Conservation (phyloP, 2,888 invertebrate species). For the Homarus gammarus region DNA sequence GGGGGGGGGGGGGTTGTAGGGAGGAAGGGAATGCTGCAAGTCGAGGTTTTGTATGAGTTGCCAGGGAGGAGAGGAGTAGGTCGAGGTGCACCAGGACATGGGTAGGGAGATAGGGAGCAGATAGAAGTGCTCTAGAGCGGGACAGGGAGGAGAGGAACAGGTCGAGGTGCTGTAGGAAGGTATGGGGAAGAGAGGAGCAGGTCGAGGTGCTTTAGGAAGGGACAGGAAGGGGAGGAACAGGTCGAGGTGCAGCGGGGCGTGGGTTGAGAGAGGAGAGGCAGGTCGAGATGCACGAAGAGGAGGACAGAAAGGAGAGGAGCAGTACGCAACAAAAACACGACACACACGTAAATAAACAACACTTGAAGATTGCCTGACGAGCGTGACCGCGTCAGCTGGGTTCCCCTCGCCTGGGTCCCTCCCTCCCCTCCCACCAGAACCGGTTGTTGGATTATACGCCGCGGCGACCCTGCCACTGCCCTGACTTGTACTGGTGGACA, state of each 20-base stretch:
- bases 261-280: neutral
- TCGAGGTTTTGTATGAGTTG: too few species aligned
- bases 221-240: neutral
- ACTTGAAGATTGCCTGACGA: constrained; percentile 31
- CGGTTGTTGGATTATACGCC: constrained; percentile 40
- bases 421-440: constrained; percentile 32
- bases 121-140: neutral
- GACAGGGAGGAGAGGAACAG: neutral
- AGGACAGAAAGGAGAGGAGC: neutral
- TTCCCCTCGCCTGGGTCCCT: constrained; percentile 6
- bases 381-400: constrained; percentile 21
- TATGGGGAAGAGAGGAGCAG: neutral
- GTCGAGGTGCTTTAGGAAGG: neutral
- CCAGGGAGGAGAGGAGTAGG: too few species aligned
- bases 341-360: constrained; percentile 47
- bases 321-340: constrained; percentile 19
- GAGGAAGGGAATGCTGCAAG: too few species aligned
- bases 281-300: neutral
- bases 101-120: neutral
- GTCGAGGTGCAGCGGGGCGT: neutral
- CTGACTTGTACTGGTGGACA: too few species aligned
- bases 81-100: neutral
- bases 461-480: constrained; percentile 11
- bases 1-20: neutral
- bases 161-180: too few species aligned